These are phyloP conservation scores for Melanotaenia nigrans DNA, from an alignment of 2,797 vertebrate genomes.

Conservation along the genomic window DNA sequence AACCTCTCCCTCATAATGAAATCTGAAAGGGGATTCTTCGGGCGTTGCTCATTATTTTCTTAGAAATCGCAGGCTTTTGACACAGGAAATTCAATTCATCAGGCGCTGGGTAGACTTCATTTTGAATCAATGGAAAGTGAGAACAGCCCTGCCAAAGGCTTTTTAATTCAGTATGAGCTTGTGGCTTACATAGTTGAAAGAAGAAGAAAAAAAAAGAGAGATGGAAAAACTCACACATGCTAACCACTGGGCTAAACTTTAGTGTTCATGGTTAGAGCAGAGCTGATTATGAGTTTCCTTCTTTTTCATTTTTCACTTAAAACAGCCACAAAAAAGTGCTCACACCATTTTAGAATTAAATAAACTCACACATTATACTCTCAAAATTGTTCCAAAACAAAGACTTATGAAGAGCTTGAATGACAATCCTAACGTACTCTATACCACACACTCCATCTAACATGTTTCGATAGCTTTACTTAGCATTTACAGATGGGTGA, in stretches of 20 bases:
- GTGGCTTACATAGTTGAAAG: slow-evolving; percentile 40
- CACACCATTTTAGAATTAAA: too few species aligned
- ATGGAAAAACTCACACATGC: slow-evolving; percentile 53
- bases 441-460: slow-evolving; percentile 5
- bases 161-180: slow-evolving; percentile 71
- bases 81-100: slow-evolving; percentile 82
- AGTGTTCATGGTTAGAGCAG: slow-evolving; percentile 15
- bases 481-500: slow-evolving; percentile 8
- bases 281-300: not conserved
- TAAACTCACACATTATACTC: not conserved
- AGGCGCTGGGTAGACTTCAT: slow-evolving; percentile 78
- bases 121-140: slow-evolving; percentile 76
- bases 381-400: not conserved
- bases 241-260: slow-evolving; percentile 34
- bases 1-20: slow-evolving; percentile 81
- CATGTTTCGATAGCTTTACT: slow-evolving; percentile 40
- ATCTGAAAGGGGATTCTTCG: slow-evolving; percentile 78
- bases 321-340: not conserved
- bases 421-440: not conserved
- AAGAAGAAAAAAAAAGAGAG: slow-evolving; percentile 19
- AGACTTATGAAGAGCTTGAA: not conserved
- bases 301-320: not conserved
- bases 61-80: slow-evolving; percentile 76
- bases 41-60: slow-evolving; percentile 82
- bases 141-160: slow-evolving; percentile 78